A percentile compares a stretch with the other conserved stretches of the same genome.
Evolutionary conservation across 2,888 invertebrate species (phyloP).

Genomic region (Cartodere bifasciata): DNA sequence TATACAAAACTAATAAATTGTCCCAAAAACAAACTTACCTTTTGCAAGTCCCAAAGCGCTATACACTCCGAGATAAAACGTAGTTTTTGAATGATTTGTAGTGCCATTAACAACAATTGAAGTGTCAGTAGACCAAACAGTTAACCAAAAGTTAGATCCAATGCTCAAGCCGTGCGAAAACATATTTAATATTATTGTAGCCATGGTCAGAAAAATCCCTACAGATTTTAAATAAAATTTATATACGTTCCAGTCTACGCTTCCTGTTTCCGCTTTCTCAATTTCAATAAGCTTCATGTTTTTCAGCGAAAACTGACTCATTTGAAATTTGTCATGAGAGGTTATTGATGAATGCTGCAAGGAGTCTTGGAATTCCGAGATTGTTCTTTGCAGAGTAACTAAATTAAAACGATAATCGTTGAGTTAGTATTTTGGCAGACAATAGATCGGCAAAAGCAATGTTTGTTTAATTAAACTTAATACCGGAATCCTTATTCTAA

Average conservation of each 20-base stretch:
- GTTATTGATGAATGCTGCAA: too few species aligned
- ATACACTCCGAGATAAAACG: constrained; percentile 75
- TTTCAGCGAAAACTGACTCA: too few species aligned
- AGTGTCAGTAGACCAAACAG: constrained; percentile 51
- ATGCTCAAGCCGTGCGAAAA: constrained; percentile 48
- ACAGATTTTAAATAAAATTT: constrained; percentile 71
- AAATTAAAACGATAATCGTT: too few species aligned
- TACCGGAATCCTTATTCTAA: too few species aligned
- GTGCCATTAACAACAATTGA: constrained; percentile 40
- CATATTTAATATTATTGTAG: constrained; percentile 58
- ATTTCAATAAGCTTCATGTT: constrained; percentile 34
- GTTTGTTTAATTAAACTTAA: too few species aligned
- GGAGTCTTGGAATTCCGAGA: too few species aligned
- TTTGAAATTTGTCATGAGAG: too few species aligned
- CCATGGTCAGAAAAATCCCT: constrained; percentile 55
- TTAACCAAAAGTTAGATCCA: constrained; percentile 75
- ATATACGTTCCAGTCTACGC: constrained; percentile 65
- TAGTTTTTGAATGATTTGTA: constrained; percentile 45
- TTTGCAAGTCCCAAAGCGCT: constrained; percentile 75
- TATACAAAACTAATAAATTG: too few species aligned
- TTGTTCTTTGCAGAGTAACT: too few species aligned
- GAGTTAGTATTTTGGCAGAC: too few species aligned
- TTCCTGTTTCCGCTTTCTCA: constrained; percentile 36
- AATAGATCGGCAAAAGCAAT: too few species aligned
- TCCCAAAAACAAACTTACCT: constrained; percentile 50